phyloP scores from a whole-genome alignment of 2,797 vertebrate genomes.

The Artibeus jamaicensis region DNA sequence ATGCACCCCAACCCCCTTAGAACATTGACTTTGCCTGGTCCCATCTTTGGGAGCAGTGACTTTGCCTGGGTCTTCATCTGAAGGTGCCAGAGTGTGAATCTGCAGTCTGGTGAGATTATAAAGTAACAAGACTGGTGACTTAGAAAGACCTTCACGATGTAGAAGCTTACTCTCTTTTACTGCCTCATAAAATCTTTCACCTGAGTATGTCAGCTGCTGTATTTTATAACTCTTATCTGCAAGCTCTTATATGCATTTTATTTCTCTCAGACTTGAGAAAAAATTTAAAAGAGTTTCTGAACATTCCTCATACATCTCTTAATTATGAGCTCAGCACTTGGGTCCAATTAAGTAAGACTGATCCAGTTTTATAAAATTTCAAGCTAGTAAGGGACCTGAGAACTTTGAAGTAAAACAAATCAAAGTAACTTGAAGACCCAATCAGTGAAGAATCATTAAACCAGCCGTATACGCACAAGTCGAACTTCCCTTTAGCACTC shows the following conservation, averaged over 20 bases:
- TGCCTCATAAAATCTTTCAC: not conserved
- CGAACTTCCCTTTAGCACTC: not conserved
- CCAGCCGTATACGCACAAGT: not conserved
- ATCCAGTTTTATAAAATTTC: not conserved
- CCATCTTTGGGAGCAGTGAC: not conserved
- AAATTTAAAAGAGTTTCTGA: not conserved
- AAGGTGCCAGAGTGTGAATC: not conserved
- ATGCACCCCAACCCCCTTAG: not conserved
- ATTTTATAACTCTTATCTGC: not conserved
- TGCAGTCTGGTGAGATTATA: not conserved
- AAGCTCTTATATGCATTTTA: not conserved
- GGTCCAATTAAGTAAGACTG: not conserved
- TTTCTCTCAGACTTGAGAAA: conserved; percentile 8
- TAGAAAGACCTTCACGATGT: not conserved
- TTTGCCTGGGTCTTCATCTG: not conserved
- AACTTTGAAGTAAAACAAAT: not conserved
- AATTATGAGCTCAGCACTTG: not conserved
- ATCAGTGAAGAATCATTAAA: not conserved
- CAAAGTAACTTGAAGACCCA: not conserved
- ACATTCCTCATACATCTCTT: not conserved
- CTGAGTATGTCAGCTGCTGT: not conserved
- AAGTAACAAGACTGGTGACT: not conserved
- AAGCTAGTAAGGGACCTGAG: not conserved
- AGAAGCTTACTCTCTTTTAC: not conserved
- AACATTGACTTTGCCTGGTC: not conserved